Base-by-base conservation (phyloP, 2,888 invertebrate species). In the Lasioglossum marginatum region DNA sequence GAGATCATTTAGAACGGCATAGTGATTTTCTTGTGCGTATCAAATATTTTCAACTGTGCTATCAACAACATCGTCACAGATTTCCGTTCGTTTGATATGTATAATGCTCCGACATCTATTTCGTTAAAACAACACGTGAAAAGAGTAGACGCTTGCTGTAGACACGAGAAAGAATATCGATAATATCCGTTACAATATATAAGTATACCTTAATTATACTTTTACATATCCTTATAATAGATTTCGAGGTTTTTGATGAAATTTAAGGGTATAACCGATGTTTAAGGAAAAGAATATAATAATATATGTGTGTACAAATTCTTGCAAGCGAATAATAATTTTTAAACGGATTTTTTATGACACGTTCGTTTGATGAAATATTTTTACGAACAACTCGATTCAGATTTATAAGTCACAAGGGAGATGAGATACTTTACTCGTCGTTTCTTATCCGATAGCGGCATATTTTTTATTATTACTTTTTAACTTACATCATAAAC, bases 401-500 rank as follows among this genome's bases (percentile, higher is more conserved):
- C n/a, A 63, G 14, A 48, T 75, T 71, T 75, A 71, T 48, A 45
- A 60, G 57, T 66, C 52, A n/a, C 68, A 77, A 77, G 43, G 45
- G 48, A 43, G 74, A 43, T 43, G 43, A 57, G n/a, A 84, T 83
- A 84, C 23, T 78, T 83, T 68, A 68, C 34, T 72, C 66, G 45
- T 52, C 75, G 57, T 84, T 76, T 63, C 63, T 75, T 71, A 68
- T 27, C 34, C 60, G 45, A 74, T 60, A 72, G 71, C 52, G 66
- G 71, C 79, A 76, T 83, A 84, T 73, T 83, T 85, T 85, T 40
- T 79, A 85, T 84, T 79, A 85, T 84, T 85, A 57, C 31, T 34
- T 83, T 70, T 84, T 83, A 60, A 78, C 68, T 76, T 68, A 60
- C 68, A 75, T 52, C 60, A 23, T 73, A 77, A 66, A 82, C 72